phyloP scores from a whole-genome alignment of 2,113 vertebrate genomes.

The Strigops habroptila region DNA sequence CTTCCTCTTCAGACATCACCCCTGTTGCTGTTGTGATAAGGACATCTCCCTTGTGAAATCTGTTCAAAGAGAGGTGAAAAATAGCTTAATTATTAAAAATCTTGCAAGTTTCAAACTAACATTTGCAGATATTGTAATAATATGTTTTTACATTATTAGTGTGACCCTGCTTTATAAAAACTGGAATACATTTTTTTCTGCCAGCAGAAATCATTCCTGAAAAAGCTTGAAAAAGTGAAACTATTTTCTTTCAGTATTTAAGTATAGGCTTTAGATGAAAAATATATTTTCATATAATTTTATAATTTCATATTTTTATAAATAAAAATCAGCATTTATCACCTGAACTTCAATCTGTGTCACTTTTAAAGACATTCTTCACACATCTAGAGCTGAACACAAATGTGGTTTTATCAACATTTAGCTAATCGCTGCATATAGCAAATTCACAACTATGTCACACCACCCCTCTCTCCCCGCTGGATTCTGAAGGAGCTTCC shows the following conservation, averaged over 20 bases:
- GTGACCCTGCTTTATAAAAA: not conserved
- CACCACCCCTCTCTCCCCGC: not conserved
- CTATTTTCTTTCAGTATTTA: not conserved
- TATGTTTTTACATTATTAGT: not conserved
- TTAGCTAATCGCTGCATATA: not conserved
- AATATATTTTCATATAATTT: not conserved
- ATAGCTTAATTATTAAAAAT: not conserved
- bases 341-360: not conserved
- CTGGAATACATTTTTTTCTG: not conserved
- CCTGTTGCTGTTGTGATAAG: constrained; percentile 96
- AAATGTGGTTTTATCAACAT: not conserved
- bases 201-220: not conserved
- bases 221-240: not conserved
- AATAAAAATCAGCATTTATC: not conserved
- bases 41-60: constrained; percentile 96
- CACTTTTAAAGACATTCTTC: not conserved
- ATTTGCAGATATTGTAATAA: not conserved
- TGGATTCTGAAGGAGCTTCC: not conserved
- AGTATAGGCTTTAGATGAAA: not conserved
- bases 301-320: not conserved
- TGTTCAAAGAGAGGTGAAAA: constrained; percentile 45
- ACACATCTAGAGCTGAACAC: not conserved
- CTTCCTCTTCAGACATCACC: constrained; percentile 96
- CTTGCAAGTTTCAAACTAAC: not conserved
- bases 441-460: not conserved